These are phyloP conservation scores for Xerus rutilus DNA, from an alignment of 2,797 vertebrate genomes.

Conservation along the genomic window DNA sequence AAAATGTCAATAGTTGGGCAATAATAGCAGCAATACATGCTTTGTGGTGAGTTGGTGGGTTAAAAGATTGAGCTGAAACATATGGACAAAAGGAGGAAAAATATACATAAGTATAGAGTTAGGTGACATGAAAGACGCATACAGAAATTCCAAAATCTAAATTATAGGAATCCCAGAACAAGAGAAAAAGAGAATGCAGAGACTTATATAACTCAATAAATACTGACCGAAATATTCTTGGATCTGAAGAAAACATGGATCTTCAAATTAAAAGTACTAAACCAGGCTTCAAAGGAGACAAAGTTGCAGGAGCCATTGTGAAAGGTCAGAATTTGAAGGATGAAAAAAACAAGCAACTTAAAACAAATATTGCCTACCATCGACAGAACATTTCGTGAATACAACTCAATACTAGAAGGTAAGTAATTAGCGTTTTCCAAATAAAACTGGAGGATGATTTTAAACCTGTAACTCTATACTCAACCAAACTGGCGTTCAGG, in stretches of 20 bases:
- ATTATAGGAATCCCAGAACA: neutral
- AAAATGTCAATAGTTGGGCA: neutral
- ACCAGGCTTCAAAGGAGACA: neutral
- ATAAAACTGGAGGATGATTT: constrained; percentile 3
- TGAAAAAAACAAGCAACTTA: neutral
- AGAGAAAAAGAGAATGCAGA: neutral
- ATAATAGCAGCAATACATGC: neutral
- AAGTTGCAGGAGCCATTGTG: neutral
- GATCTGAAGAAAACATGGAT: neutral
- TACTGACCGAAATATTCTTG: neutral
- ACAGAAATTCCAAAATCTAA: neutral
- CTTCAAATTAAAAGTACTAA: constrained; percentile 21
- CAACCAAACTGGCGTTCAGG: neutral
- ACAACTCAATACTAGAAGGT: neutral
- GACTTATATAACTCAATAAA: neutral
- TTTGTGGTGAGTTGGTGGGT: neutral
- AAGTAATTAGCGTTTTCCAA: neutral
- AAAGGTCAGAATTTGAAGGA: neutral
- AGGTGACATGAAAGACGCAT: neutral
- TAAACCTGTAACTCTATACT: neutral
- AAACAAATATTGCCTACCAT: neutral
- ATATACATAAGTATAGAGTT: neutral
- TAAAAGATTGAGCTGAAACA: neutral
- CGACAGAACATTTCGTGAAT: neutral
- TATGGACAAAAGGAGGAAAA: neutral